Conservation (phyloP, 2,797 vertebrate genomes). For the Orientallactaga sibirica region DNA sequence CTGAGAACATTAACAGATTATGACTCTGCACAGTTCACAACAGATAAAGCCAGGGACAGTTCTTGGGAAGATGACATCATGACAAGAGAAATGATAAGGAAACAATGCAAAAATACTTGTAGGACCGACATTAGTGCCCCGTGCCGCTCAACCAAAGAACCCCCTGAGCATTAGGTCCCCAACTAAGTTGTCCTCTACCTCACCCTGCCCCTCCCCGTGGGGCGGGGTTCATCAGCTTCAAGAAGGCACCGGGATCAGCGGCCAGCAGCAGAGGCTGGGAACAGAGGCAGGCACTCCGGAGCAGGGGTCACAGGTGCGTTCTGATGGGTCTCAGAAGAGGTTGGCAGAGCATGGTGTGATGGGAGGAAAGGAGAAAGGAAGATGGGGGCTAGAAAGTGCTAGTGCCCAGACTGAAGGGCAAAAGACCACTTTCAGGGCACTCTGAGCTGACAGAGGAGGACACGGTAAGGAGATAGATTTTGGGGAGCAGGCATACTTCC, state of each 20-base stretch:
- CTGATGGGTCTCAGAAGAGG: neutral
- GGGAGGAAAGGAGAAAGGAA: neutral
- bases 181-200: neutral
- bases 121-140: too few species aligned
- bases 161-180: neutral
- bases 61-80: neutral
- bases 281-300: neutral
- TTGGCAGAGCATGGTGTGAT: rapidly evolving
- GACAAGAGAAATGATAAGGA: neutral
- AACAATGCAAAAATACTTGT: neutral
- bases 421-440: neutral
- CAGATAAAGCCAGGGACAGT: neutral
- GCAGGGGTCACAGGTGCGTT: neutral
- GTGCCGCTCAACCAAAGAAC: neutral
- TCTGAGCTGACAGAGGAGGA: neutral
- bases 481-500: neutral
- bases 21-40: rapidly evolving
- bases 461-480: rapidly evolving
- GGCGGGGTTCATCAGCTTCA: conserved; percentile 50
- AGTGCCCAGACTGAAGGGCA: neutral
- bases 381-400: neutral
- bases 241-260: conserved; percentile 5
- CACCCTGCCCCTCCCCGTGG: conserved; percentile 69
- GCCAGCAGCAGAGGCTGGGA: conserved; percentile 33
- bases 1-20: neutral